Conservation (phyloP, 2,113 vertebrate species). For the Centropristis striata region DNA sequence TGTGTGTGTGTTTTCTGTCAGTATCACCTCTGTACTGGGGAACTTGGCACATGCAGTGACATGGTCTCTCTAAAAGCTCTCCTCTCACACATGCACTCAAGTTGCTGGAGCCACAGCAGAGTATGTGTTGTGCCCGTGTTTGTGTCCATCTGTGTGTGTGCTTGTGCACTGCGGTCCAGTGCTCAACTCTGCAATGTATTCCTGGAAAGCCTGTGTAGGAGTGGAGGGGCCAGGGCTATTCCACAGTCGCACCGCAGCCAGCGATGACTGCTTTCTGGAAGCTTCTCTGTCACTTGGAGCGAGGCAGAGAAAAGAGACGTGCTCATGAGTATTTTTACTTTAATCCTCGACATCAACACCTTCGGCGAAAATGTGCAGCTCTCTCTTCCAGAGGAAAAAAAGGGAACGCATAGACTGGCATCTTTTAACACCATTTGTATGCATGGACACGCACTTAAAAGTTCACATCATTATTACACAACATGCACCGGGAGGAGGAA, state of each 20-base stretch:
- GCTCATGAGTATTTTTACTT: constrained; percentile 10
- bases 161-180: constrained; percentile 47
- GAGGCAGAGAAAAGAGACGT: not conserved
- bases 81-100: constrained; percentile 31
- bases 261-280: constrained; percentile 48
- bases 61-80: constrained; percentile 39
- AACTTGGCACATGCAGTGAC: constrained; percentile 34
- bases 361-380: not conserved
- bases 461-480: constrained; percentile 47
- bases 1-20: constrained; percentile 43
- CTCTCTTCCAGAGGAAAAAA: not conserved
- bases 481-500: constrained; percentile 39
- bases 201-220: constrained; percentile 74
- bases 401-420: not conserved
- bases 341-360: not conserved
- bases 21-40: constrained; percentile 37
- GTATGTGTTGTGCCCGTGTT: too few relatives aligned
- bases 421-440: constrained; percentile 37
- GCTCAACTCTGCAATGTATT: constrained; percentile 57
- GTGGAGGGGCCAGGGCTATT: constrained; percentile 32
- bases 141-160: constrained; percentile 23
- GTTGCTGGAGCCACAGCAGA: constrained; percentile 22
- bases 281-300: constrained; percentile 32
- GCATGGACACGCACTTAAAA: constrained; percentile 11
- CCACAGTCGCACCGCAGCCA: constrained; percentile 35